phyloP scores from a whole-genome alignment of 1,140 invertebrate genomes.

The Caenorhabditis brenneri region DNA sequence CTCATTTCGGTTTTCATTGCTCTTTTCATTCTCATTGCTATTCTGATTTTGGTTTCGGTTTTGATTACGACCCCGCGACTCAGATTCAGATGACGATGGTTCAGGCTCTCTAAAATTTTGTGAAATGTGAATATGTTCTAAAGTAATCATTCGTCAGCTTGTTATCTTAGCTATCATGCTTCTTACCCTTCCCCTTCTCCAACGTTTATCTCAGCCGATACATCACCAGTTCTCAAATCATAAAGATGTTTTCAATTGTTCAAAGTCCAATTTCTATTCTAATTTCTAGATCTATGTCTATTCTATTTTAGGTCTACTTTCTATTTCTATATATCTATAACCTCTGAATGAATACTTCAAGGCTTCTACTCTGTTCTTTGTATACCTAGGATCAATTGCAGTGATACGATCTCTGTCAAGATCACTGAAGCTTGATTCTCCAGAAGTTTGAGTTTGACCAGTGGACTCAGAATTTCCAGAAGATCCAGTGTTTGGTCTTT shows the following conservation, averaged over 20 bases:
- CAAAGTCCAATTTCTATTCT: too few species aligned
- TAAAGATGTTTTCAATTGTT: background rate
- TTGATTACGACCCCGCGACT: background rate
- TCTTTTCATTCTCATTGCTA: too few species aligned
- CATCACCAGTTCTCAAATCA: background rate
- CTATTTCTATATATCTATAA: background rate
- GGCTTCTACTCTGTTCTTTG: too few species aligned
- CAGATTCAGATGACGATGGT: background rate
- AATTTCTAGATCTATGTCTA: too few species aligned
- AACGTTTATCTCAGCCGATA: conserved; percentile 9
- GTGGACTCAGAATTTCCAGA: background rate
- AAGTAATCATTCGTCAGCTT: background rate
- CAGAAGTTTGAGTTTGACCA: background rate
- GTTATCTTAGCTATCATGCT: conserved; percentile 18
- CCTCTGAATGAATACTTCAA: too few species aligned
- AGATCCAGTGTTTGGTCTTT: background rate
- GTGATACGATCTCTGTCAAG: background rate
- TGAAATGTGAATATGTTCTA: background rate
- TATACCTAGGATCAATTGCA: too few species aligned
- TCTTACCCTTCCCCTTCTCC: conserved; percentile 9
- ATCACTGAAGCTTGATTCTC: conserved; percentile 1
- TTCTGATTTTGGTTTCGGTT: too few species aligned
- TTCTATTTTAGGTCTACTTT: background rate
- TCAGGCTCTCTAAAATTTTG: background rate
- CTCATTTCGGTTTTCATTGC: too few species aligned